phyloP scores from a whole-genome alignment of 2,888 invertebrate genomes.

The Cataglyphis cursor region DNA sequence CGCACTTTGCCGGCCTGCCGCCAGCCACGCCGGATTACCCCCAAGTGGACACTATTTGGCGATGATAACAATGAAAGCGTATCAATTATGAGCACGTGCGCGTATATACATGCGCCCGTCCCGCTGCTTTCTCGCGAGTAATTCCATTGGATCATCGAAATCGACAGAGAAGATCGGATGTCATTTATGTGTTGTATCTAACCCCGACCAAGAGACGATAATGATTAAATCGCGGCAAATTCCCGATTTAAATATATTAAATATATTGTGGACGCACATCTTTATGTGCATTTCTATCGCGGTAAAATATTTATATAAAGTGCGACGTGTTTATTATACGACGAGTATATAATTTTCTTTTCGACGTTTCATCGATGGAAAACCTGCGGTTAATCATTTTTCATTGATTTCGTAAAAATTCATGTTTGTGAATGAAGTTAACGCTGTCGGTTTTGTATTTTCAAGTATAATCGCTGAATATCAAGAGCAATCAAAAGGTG shows the following conservation, averaged over 20 bases:
- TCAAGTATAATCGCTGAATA: background rate
- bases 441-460: conserved; percentile 25
- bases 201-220: background rate
- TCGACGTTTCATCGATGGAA: conserved; percentile 21
- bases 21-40: conserved; percentile 46
- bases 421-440: conserved; percentile 7
- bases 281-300: conserved; percentile 18
- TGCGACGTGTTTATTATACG: background rate
- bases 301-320: conserved; percentile 26
- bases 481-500: background rate
- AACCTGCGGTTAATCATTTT: conserved; percentile 17
- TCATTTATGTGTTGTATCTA: conserved; percentile 7
- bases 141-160: conserved; percentile 43
- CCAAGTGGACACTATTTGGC: conserved; percentile 45
- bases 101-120: background rate
- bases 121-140: conserved; percentile 51
- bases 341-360: background rate
- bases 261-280: background rate
- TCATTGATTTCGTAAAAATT: conserved; percentile 6
- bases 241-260: conserved; percentile 18
- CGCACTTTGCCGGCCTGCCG: conserved; percentile 32
- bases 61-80: conserved; percentile 56
- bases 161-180: conserved; percentile 30
- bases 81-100: conserved; percentile 50
- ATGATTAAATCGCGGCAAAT: conserved; percentile 33